Evolutionary conservation across 2,888 invertebrate genomes (phyloP).

Genomic region (Argyra leucocephala): DNA sequence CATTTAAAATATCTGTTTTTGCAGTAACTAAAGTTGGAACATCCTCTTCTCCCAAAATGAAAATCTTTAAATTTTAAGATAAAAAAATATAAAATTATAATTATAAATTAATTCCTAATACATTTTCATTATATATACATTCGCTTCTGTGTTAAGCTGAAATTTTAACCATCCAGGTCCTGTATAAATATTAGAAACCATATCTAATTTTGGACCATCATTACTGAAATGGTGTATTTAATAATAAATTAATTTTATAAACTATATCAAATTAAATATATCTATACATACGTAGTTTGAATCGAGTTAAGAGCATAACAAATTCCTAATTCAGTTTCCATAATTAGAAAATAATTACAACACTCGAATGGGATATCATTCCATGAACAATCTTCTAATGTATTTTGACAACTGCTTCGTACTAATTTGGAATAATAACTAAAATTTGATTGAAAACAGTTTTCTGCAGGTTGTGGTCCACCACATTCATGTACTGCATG

Average conservation of each 20-base stretch:
- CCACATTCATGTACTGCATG: conserved; percentile 55
- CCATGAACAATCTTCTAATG: conserved; percentile 51
- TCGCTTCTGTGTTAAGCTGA: conserved; percentile 44
- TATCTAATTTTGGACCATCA: conserved; percentile 45
- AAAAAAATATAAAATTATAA: conserved; percentile 7
- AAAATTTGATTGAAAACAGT: conserved; percentile 54
- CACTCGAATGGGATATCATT: conserved; percentile 53
- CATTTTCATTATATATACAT: conserved; percentile 35
- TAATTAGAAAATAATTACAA: conserved; percentile 53
- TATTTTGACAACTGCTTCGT: conserved; percentile 51
- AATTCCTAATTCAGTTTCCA: conserved; percentile 58
- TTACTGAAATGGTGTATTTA: conserved; percentile 36
- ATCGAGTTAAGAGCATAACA: conserved; percentile 59
- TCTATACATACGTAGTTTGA: conserved; percentile 40
- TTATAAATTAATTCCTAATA: conserved; percentile 9
- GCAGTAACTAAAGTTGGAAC: conserved; percentile 59
- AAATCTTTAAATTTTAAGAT: conserved; percentile 45
- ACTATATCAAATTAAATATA: not conserved
- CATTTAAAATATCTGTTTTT: conserved; percentile 51
- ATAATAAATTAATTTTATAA: not conserved
- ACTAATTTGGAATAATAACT: conserved; percentile 51
- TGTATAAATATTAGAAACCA: conserved; percentile 55
- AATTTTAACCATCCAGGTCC: conserved; percentile 55
- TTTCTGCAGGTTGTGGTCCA: conserved; percentile 43
- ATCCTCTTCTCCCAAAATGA: conserved; percentile 56